phyloP scores from a whole-genome alignment of 2,113 vertebrate genomes.

The Heptranchias perlo region DNA sequence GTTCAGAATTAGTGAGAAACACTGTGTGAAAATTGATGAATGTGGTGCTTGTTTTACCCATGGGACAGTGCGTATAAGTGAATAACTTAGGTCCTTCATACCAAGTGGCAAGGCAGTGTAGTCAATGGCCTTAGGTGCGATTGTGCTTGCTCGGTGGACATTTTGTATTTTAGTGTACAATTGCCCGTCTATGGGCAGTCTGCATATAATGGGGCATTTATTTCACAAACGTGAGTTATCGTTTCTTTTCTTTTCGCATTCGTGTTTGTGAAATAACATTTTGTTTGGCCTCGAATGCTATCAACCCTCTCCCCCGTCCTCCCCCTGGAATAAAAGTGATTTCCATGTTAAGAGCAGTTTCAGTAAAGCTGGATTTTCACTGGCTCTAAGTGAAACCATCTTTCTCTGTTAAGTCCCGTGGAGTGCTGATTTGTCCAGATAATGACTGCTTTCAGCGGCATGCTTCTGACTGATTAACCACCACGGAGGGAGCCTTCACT shows the following conservation, averaged over 20 bases:
- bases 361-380: background rate
- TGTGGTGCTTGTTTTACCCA: background rate
- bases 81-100: background rate
- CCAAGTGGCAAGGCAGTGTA: background rate
- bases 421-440: conserved; percentile 29
- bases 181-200: background rate
- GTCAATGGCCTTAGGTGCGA: background rate
- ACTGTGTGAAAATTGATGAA: background rate
- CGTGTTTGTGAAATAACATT: background rate
- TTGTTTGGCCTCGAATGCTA: background rate
- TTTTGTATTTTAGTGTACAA: background rate
- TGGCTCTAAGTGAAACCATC: conserved; percentile 31
- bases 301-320: background rate
- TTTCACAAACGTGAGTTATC: background rate
- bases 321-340: background rate
- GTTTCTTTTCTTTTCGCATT: background rate
- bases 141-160: background rate
- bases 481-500: background rate
- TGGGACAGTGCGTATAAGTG: background rate
- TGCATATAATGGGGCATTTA: background rate
- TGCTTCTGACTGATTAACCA: conserved; percentile 32
- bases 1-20: background rate
- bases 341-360: background rate
- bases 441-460: conserved; percentile 7
- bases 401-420: conserved; percentile 29